Evolutionary conservation across 2,888 invertebrate species (phyloP).

Genomic region (Clepsis dumicolana): DNA sequence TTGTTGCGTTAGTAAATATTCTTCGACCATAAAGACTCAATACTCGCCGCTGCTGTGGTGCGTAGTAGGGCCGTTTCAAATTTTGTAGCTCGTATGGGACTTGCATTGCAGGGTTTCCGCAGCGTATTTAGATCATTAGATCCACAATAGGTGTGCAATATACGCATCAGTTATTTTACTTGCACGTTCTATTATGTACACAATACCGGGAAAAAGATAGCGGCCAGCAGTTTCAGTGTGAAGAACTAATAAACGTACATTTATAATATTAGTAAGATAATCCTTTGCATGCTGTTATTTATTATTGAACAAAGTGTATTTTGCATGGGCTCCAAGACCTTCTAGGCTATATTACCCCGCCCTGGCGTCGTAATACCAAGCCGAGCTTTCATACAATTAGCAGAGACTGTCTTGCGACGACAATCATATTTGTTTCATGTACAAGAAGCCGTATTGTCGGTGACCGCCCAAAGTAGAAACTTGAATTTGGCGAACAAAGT

Average conservation of each 20-base stretch:
- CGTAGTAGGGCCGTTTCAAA: no score
- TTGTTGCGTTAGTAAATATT: no score
- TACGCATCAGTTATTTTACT: slow-evolving; percentile 6
- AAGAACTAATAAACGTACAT: no score
- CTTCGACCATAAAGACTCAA: no score
- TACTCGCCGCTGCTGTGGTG: no score
- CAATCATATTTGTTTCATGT: slow-evolving; percentile 29
- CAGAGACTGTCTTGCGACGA: slow-evolving; percentile 4
- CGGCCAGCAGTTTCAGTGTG: no score
- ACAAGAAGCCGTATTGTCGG: slow-evolving; percentile 15
- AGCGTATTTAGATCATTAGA: no score
- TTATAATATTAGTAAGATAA: no score
- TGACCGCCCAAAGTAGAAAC: slow-evolving; percentile 16
- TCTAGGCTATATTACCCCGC: neutral
- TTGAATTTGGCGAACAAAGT: slow-evolving; percentile 38
- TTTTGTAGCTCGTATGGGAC: no score
- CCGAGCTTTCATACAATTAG: neutral
- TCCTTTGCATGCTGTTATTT: neutral
- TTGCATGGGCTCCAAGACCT: neutral
- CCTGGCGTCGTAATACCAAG: neutral
- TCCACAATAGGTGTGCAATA: no score
- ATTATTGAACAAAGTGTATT: neutral
- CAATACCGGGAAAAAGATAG: no score
- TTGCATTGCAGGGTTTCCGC: no score
- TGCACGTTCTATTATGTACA: slow-evolving; percentile 10